Conservation (phyloP, 2,888 invertebrate species). For the Eupithecia inturbata region DNA sequence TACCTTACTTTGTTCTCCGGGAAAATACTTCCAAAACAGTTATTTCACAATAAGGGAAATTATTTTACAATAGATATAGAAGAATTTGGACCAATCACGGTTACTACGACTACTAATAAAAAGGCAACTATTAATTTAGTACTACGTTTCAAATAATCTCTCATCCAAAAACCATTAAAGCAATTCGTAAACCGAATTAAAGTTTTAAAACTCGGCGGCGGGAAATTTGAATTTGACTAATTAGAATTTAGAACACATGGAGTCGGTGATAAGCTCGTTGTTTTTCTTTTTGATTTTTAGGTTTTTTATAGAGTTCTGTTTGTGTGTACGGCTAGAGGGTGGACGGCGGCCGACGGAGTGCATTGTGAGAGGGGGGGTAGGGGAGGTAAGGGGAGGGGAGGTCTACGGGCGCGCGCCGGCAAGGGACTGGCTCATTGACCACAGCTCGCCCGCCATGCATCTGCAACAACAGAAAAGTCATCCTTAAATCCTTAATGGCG, state of each 20-base stretch:
- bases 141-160: conserved; percentile 50
- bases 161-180: conserved; percentile 52
- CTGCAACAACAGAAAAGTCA: conserved; percentile 58
- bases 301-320: conserved; percentile 58
- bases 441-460: conserved; percentile 59
- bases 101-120: conserved; percentile 63
- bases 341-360: conserved; percentile 70
- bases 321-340: conserved; percentile 49
- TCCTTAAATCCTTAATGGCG: not conserved
- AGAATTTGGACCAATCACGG: conserved; percentile 74
- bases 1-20: conserved; percentile 54
- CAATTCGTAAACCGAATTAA: conserved; percentile 49
- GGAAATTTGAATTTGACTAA: conserved; percentile 43
- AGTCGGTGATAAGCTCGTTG: conserved; percentile 69
- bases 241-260: conserved; percentile 62
- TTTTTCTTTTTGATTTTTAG: conserved; percentile 72
- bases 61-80: conserved; percentile 54
- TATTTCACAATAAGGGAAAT: conserved; percentile 49
- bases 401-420: not conserved
- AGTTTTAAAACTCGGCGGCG: conserved; percentile 37
- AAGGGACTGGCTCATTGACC: not conserved
- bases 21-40: conserved; percentile 55
- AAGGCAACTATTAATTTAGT: conserved; percentile 74
- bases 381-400: not conserved
- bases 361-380: conserved; percentile 53